These are phyloP conservation scores for Platysteira castanea DNA, from an alignment of 2,113 vertebrate species.

Conservation along the genomic window DNA sequence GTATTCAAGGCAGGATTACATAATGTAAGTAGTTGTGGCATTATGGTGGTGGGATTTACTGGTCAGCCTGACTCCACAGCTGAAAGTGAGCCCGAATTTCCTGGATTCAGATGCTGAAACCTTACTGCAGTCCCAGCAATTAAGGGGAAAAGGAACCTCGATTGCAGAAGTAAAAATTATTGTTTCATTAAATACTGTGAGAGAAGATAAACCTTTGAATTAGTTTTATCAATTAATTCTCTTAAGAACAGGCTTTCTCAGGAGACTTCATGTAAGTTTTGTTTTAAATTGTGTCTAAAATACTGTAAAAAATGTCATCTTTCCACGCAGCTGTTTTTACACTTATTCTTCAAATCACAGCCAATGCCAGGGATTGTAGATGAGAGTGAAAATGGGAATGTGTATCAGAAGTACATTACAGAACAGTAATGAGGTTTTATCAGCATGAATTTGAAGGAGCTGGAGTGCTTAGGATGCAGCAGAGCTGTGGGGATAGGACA, in stretches of 20 bases:
- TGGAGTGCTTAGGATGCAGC: neutral
- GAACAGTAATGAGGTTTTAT: conserved; percentile 44
- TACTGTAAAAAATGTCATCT: neutral
- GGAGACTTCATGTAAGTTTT: neutral
- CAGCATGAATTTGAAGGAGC: conserved; percentile 5
- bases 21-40: neutral
- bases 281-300: neutral
- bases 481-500: neutral
- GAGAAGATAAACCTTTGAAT: neutral
- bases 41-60: neutral
- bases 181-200: neutral
- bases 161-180: neutral
- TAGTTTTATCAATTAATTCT: neutral
- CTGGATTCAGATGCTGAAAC: neutral
- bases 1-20: neutral
- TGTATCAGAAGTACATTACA: neutral
- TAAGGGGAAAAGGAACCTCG: neutral
- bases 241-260: neutral
- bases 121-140: neutral
- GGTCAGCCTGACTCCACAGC: neutral
- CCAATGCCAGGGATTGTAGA: neutral
- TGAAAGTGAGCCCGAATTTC: neutral
- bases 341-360: neutral
- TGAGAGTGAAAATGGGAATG: neutral
- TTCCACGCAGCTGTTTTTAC: neutral